phyloP scores from a whole-genome alignment of 2,888 invertebrate species.

The Catocala fraxini region DNA sequence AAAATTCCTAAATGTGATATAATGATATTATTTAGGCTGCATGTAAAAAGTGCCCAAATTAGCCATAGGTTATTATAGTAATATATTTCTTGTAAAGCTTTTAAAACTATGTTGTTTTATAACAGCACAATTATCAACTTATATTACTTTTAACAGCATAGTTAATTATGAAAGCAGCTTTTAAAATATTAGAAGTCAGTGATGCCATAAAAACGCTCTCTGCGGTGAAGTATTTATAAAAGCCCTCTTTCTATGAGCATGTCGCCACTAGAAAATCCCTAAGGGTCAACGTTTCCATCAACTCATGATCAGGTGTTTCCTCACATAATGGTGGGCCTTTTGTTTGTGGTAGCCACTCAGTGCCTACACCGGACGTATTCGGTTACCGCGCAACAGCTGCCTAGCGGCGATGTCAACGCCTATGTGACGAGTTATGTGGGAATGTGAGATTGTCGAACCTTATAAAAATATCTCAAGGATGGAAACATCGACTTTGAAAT shows the following conservation, averaged over 20 bases:
- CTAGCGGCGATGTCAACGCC: slow-evolving; percentile 28
- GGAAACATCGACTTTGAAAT: no score
- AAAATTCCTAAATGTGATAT: no score
- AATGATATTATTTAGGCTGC: no score
- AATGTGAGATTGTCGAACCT: background rate
- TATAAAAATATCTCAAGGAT: background rate
- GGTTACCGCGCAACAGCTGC: slow-evolving; percentile 47
- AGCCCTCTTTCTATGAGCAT: background rate
- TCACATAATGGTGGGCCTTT: slow-evolving; percentile 29
- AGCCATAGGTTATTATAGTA: no score
- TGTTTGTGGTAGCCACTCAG: slow-evolving; percentile 42
- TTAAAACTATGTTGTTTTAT: no score
- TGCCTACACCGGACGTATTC: slow-evolving; percentile 49
- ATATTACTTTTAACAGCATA: no score
- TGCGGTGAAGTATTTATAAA: background rate
- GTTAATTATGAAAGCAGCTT: no score
- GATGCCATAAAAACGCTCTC: background rate
- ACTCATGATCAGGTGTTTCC: slow-evolving; percentile 43
- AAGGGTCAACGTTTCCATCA: slow-evolving; percentile 17
- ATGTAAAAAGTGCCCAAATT: no score
- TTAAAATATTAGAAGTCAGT: no score
- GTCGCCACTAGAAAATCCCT: slow-evolving; percentile 2
- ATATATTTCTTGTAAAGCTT: no score
- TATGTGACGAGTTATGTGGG: slow-evolving; percentile 20
- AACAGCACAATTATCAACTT: no score